Base-by-base conservation (phyloP, 2,888 invertebrate genomes). In the Dermolepida albohirtum region DNA sequence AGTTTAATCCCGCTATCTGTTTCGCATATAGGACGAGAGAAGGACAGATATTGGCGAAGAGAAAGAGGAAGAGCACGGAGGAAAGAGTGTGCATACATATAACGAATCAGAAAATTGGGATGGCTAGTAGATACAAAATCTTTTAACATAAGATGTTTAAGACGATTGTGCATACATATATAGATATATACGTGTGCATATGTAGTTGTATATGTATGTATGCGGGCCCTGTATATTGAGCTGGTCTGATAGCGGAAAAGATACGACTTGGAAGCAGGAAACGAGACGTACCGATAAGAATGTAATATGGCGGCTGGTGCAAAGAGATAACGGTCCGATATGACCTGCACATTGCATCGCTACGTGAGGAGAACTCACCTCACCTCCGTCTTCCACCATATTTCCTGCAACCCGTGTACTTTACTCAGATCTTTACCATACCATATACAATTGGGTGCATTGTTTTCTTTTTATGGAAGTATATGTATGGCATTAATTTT, bases 291-390 rank as follows among this genome's bases (percentile, higher is more conserved):
- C 73, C 77, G 82, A 82, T 82, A 82, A 82, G 82, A 80, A 81
- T 81, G 81, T 81, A 81, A 81, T 81, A 82, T 81, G 81, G 81
- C 81, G 81, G 79, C 81, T 80, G 81, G 78, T 77, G 79, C 77
- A 78, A 76, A 76, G 76, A 78, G 81, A 81, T 81, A 81, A 81
- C 76, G 76, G 68, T 59, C 75, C 78, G 81, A 81, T 81, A 80
- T 76, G 78, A 78, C 79, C 77, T 78, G 79, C 76, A 78, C 77
- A 69, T 71, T 70, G 72, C 66, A 64, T 66, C 49, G 67, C 66
- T 69, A 71, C 71, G 70, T 72, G 71, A 59, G 68, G 70, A 72
- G 71, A 72, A 71, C 70, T 70, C 64, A 68, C 67, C 64, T 44
- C 29, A 59, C 44, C 44, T 59, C 14, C 34, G 29, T 17, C 34